Conservation (phyloP, 2,888 invertebrate species). For the Trichopria drosophilae region DNA sequence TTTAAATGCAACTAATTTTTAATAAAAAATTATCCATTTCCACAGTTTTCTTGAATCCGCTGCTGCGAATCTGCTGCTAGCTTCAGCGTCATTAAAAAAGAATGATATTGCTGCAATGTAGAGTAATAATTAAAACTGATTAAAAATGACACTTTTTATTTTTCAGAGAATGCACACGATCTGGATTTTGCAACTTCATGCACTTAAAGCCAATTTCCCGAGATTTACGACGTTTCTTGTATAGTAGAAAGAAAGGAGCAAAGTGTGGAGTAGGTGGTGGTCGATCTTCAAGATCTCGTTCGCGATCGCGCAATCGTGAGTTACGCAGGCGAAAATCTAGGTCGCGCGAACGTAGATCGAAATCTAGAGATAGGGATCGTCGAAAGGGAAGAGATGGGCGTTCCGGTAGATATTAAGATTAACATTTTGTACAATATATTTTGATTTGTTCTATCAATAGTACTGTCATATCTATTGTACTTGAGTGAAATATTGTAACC, state of each 20-base stretch:
- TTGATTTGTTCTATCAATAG: too few species aligned
- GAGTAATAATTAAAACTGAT: slow-evolving; percentile 1
- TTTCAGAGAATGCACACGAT: slow-evolving; percentile 87
- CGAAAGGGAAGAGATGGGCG: slow-evolving; percentile 59
- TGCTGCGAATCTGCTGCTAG: too few species aligned
- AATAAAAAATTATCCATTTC: too few species aligned
- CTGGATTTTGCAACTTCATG: slow-evolving; percentile 99
- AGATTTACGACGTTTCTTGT: slow-evolving; percentile 82
- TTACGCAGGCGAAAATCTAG: slow-evolving; percentile 54
- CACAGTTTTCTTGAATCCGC: too few species aligned
- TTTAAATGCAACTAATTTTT: too few species aligned
- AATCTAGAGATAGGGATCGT: slow-evolving; percentile 55
- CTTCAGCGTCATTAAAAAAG: too few species aligned
- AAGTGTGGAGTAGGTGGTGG: slow-evolving; percentile 50
- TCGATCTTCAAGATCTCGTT: slow-evolving; percentile 66
- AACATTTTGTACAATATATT: too few species aligned
- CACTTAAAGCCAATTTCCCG: slow-evolving; percentile 98
- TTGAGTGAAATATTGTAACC: too few species aligned
- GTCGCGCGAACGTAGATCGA: slow-evolving; percentile 54
- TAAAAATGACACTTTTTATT: slow-evolving; percentile 5
- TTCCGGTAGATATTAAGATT: slow-evolving; percentile 60
- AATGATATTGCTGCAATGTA: neutral
- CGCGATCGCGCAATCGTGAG: slow-evolving; percentile 59
- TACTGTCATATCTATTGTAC: too few species aligned
- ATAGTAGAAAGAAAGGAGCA: slow-evolving; percentile 69